A percentile compares a stretch with the other conserved stretches of the same genome.
These are phyloP conservation scores for Dicaeum eximium DNA, from an alignment of 2,113 vertebrate species.

Conservation along the genomic window DNA sequence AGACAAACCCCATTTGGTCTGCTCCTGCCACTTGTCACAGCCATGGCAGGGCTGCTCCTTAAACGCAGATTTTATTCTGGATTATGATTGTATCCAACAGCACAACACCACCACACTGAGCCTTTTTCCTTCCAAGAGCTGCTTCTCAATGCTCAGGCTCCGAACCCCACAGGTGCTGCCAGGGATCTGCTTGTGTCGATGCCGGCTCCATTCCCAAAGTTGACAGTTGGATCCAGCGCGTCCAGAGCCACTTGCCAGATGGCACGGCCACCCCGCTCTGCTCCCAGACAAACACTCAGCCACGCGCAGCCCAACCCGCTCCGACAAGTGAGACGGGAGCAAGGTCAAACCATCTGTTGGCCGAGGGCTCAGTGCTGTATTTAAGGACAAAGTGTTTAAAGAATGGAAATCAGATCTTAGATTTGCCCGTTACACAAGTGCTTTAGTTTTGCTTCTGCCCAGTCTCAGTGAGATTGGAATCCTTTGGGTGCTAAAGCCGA, in stretches of 20 bases:
- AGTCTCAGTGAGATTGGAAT: neutral
- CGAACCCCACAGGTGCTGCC: neutral
- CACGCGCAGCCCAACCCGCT: neutral
- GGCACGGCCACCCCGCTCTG: neutral
- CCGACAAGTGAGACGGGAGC: neutral
- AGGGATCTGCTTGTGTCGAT: neutral
- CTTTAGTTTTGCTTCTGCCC: neutral
- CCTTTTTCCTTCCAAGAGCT: neutral
- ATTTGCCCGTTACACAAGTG: neutral
- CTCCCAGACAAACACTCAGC: neutral
- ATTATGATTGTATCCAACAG: neutral
- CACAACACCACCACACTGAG: rapidly evolving
- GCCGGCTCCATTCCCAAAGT: neutral
- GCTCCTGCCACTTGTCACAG: neutral
- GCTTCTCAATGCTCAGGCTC: neutral
- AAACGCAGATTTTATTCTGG: neutral
- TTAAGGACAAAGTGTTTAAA: neutral
- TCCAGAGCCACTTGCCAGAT: neutral
- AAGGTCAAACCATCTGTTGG: conserved; percentile 29
- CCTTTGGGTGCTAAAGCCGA: neutral
- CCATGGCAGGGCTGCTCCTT: neutral
- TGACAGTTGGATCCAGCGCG: neutral
- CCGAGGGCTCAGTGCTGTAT: neutral
- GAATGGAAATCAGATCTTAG: neutral
- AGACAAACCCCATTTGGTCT: neutral